Conservation (phyloP, 1,140 invertebrate species). For the Pogonus chalceus region DNA sequence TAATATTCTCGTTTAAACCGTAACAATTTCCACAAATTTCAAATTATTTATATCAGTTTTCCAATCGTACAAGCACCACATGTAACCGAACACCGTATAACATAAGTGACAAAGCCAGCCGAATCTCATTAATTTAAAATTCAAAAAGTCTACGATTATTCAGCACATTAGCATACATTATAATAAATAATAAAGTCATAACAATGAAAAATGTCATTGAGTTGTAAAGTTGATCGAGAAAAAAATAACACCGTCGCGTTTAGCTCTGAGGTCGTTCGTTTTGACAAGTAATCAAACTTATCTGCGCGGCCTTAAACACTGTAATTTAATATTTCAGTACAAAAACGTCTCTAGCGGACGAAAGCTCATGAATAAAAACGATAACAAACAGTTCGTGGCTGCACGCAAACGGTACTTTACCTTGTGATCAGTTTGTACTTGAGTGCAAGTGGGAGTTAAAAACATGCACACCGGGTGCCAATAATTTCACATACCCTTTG, state of each 20-base stretch:
- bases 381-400: background rate
- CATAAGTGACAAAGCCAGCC: background rate
- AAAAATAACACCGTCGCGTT: background rate
- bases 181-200: slow-evolving; percentile 2
- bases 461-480: background rate
- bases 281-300: slow-evolving; percentile 7
- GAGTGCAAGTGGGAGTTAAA: background rate
- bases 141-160: background rate
- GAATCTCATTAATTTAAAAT: background rate
- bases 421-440: background rate
- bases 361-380: slow-evolving; percentile 6
- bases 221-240: background rate
- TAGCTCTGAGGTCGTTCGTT: background rate
- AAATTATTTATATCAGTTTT: no score
- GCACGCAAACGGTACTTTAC: background rate
- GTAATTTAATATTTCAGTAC: slow-evolving; percentile 3
- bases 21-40: no score
- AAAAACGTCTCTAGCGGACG: background rate
- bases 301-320: slow-evolving; percentile 1
- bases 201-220: background rate
- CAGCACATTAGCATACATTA: background rate
- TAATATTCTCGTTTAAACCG: no score
- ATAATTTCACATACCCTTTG: no score
- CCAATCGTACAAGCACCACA: no score
- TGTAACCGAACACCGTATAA: no score